Conservation (phyloP, 2,113 vertebrate genomes). For the Calidris pygmaea region DNA sequence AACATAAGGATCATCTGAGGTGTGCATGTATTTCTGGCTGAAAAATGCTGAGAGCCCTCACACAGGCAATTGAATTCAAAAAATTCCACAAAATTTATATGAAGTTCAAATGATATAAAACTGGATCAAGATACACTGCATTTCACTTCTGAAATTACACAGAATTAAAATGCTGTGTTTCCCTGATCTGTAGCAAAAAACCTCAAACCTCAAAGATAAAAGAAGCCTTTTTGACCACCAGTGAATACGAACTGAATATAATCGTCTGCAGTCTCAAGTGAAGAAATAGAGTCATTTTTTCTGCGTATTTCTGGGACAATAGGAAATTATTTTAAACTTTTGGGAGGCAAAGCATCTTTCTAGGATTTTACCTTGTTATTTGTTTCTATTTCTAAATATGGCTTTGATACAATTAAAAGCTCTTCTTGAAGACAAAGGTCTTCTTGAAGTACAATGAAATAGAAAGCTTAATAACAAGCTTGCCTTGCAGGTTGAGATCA, state of each 20-base stretch:
- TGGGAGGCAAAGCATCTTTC: background rate
- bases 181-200: background rate
- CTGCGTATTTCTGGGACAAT: background rate
- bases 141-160: background rate
- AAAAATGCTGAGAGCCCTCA: accelerated
- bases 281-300: accelerated
- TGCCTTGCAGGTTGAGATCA: background rate
- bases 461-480: background rate
- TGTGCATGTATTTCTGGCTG: background rate
- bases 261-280: background rate
- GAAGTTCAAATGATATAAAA: background rate
- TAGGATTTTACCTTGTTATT: background rate
- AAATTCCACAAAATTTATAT: background rate
- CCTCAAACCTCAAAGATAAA: background rate
- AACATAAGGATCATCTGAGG: background rate
- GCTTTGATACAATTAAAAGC: background rate
- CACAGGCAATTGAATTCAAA: background rate
- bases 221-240: background rate
- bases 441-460: background rate
- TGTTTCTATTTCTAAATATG: background rate
- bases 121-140: background rate
- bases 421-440: background rate
- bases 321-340: background rate
- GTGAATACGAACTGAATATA: background rate
- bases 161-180: background rate